Base-by-base conservation (phyloP, 1,140 invertebrate genomes). In the Papilio machaon region DNA sequence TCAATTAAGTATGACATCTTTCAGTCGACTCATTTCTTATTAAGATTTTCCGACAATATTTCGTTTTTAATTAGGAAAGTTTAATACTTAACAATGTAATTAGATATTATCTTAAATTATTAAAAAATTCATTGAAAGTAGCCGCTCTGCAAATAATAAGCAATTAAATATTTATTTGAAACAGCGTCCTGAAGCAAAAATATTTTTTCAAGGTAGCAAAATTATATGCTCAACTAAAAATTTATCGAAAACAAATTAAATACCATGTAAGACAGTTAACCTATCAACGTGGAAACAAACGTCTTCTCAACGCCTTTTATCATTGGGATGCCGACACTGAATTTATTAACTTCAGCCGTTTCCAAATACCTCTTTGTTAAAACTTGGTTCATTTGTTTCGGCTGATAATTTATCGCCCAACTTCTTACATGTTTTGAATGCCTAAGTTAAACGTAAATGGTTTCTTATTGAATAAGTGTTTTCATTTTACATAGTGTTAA, bases 1-100 rank as follows among this genome's bases (percentile, higher is more conserved):
- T 79, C 77, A 46, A 78, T 79, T 60, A 67, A 67, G 46, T 23
- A 76, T 76, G 74, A 76, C 73, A 75, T 76, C 74, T 23, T 52
- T 76, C 46, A 30, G 47, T 76, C 74, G 10, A 76, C 46, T 35
- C 46, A 54, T 46, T 52, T 76, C 23, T 76, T 30, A 49, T 76
- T 23, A 19, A 52, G 38, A 60, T n/a, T 47, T 67, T 76, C 7
- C 10, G 15, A 70, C 35, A 30, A 70, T 35, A 35, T 35, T 70
- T 35, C 3, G 1, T 70, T 67, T 67, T 67, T 64, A 64, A 64
- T 64, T 30, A 30, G 9, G 9, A 64, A 64, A 64, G 23, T 64
- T 64, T 13, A 3, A 30, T 58, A 19, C 23, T 64, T 23, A 64
- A 30, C 23, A 30, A 30, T 30, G 11, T 30, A 30, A 10, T 17